Percentiles rank a stretch among this genome's conserved stretches.
Evolutionary conservation across 53 echinoderm and acorn worm species (phyloP).

Genomic region (Antedon mediterranea): DNA sequence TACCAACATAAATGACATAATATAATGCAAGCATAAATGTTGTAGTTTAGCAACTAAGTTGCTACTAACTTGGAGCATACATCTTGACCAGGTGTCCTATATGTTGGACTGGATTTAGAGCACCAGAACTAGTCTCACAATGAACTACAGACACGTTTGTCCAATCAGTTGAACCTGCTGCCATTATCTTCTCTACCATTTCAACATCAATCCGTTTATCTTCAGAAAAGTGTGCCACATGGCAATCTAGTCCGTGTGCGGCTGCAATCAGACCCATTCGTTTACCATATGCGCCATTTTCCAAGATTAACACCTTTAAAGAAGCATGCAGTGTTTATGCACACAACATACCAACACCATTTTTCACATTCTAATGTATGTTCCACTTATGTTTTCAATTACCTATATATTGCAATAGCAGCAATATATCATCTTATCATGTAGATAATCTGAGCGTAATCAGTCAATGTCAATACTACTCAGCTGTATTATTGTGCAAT

Average conservation of each 20-base stretch:
- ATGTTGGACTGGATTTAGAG: conserved; percentile 47
- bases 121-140: conserved; percentile 68
- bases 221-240: conserved; percentile 38
- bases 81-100: conserved; percentile 56
- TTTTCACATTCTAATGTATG: no score
- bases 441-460: no score
- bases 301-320: conserved; percentile 51
- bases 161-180: conserved; percentile 22
- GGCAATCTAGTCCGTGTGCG: conserved; percentile 30
- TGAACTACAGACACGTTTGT: conserved; percentile 75
- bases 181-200: conserved; percentile 32
- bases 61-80: conserved; percentile 42
- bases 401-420: no score
- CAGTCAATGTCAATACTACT: no score
- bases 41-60: neutral
- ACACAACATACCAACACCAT: neutral
- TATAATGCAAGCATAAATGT: no score
- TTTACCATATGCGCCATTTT: conserved; percentile 59
- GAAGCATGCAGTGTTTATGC: neutral
- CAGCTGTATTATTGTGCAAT: no score
- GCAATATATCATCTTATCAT: no score
- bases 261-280: conserved; percentile 30
- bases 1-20: no score
- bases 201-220: conserved; percentile 17
- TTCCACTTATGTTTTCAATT: no score